A percentile compares a stretch with the other conserved stretches of the same genome.
Evolutionary conservation across 2,888 invertebrate genomes (phyloP).

Genomic region (Drosophila paranaensis): DNA sequence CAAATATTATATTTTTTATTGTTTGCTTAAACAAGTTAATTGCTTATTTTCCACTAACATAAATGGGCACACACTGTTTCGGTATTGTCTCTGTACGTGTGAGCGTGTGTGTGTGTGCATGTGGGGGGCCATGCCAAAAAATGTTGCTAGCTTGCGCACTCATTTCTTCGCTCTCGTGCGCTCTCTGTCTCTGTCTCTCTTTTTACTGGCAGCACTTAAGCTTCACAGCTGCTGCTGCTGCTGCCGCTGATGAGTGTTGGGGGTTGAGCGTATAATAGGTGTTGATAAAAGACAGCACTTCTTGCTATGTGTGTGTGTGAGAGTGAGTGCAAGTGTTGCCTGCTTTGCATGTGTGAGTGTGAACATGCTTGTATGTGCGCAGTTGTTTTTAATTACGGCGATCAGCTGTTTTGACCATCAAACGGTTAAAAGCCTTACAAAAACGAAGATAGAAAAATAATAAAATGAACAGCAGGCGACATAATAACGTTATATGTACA

Average conservation of each 20-base stretch:
- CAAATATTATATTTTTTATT: conserved; percentile 1
- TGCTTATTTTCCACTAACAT: conserved; percentile 56
- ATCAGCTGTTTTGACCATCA: conserved; percentile 70
- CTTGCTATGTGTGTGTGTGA: conserved; percentile 4
- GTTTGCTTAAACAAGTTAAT: conserved; percentile 46
- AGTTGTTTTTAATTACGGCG: conserved; percentile 66
- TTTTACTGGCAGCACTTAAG: conserved; percentile 6
- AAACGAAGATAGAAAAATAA: conserved; percentile 29
- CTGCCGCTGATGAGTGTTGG: conserved; percentile 4
- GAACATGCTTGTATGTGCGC: conserved; percentile 54
- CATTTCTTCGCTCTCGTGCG: background rate
- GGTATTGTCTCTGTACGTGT: conserved; percentile 7
- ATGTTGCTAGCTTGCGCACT: conserved; percentile 33
- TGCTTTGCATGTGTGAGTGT: conserved; percentile 17
- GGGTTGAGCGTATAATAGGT: conserved; percentile 21
- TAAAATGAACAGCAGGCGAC: conserved; percentile 14
- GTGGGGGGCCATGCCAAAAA: conserved; percentile 49
- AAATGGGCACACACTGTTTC: conserved; percentile 50
- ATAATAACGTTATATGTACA: conserved; percentile 11
- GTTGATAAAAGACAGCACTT: conserved; percentile 50
- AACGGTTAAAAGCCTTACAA: conserved; percentile 56
- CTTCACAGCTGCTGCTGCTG: conserved; percentile 25
- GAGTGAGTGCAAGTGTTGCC: conserved; percentile 10
- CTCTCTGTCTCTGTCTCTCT: conserved; percentile 4
- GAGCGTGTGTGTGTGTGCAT: conserved; percentile 4